Evolutionary conservation across 2,113 vertebrate genomes (phyloP).

Genomic region (Nannospalax galili): DNA sequence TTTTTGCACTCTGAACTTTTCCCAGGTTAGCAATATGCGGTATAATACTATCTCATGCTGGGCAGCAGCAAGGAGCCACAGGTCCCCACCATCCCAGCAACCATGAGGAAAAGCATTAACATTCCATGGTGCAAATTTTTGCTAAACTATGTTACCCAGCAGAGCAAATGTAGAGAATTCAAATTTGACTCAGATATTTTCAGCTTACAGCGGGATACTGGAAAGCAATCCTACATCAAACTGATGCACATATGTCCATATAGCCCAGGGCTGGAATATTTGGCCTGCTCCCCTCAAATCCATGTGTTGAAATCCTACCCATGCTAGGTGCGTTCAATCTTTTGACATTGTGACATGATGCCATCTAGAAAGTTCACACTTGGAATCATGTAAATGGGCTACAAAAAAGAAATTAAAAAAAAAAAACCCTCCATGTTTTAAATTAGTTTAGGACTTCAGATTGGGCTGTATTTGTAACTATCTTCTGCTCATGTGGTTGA

Average conservation of each 20-base stretch:
- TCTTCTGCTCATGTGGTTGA: neutral
- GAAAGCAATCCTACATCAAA: neutral
- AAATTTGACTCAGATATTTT: neutral
- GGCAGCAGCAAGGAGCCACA: neutral
- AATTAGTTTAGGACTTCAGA: neutral
- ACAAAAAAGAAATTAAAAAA: neutral
- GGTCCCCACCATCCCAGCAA: too few species aligned
- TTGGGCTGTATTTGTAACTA: neutral
- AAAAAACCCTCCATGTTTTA: neutral
- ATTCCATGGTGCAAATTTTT: neutral
- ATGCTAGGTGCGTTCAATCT: neutral
- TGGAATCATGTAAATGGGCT: too few species aligned
- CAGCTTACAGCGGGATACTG: neutral
- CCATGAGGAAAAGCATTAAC: neutral
- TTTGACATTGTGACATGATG: neutral
- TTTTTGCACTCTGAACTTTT: neutral
- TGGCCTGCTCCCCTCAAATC: neutral
- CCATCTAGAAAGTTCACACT: neutral
- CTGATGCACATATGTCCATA: neutral
- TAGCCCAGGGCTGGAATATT: neutral
- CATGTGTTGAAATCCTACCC: neutral
- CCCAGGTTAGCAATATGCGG: neutral
- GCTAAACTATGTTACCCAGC: neutral
- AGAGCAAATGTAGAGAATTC: neutral
- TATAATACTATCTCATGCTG: neutral